Percentiles rank a stretch among this genome's conserved stretches.
These are phyloP conservation scores for Drosophila grimshawi DNA, from an alignment of 1,140 invertebrate species.

Conservation along the genomic window DNA sequence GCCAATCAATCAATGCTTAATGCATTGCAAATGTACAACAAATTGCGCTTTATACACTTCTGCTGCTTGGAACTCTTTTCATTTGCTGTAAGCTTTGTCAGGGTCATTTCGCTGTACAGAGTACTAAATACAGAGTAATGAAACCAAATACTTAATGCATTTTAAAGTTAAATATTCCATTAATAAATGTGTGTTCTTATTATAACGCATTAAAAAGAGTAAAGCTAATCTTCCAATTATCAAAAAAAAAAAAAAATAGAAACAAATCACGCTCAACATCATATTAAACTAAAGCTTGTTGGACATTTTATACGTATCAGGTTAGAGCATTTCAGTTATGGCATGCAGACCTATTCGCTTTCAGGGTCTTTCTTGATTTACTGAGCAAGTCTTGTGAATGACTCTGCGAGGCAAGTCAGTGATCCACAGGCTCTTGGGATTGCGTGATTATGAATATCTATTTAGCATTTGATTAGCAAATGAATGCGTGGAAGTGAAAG, in stretches of 20 bases:
- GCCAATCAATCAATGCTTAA: conserved; percentile 63
- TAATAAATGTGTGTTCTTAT: no score
- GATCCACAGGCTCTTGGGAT: conserved; percentile 33
- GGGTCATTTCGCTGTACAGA: neutral
- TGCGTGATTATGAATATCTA: conserved; percentile 50
- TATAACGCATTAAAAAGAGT: no score
- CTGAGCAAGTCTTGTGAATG: conserved; percentile 49
- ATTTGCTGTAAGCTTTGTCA: neutral
- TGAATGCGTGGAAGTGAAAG: conserved; percentile 45
- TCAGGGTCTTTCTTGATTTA: conserved; percentile 50
- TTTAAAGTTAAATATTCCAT: no score
- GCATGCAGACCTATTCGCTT: neutral
- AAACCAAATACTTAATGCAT: no score
- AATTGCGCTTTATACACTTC: conserved; percentile 36
- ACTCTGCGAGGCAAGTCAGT: conserved; percentile 25
- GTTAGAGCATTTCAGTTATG: conserved; percentile 32
- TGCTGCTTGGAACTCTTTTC: neutral
- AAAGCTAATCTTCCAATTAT: no score
- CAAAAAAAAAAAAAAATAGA: no score
- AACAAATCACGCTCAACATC: neutral
- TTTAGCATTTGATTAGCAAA: conserved; percentile 58
- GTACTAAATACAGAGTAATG: neutral
- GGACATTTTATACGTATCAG: neutral
- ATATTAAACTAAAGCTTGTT: no score
- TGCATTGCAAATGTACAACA: conserved; percentile 47